A percentile compares a stretch with the other conserved stretches of the same genome.
Conservation (phyloP, 2,888 invertebrate genomes). For the Drosophila colorata region DNA sequence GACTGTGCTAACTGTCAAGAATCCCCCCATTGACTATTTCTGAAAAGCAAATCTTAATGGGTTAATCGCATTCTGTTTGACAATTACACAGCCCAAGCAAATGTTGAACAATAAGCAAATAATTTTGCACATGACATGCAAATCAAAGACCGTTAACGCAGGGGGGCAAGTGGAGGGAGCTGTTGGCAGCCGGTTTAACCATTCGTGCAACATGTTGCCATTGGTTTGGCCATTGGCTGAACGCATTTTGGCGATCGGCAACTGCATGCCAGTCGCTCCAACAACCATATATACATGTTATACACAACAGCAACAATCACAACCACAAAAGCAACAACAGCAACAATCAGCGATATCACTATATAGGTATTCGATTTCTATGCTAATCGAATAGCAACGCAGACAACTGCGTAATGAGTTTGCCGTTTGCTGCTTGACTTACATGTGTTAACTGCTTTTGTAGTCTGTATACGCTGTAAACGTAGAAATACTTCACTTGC, state of each 20-base stretch:
- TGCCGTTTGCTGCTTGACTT: slow-evolving; percentile 63
- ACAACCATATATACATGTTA: slow-evolving; percentile 9
- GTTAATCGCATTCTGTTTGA: slow-evolving; percentile 38
- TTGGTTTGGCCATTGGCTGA: slow-evolving; percentile 28
- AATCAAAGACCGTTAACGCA: slow-evolving; percentile 28
- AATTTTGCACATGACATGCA: slow-evolving; percentile 72
- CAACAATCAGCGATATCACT: slow-evolving; percentile 13
- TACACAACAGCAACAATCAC: neutral
- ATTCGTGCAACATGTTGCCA: slow-evolving; percentile 51
- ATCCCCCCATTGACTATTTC: neutral
- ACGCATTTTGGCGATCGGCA: slow-evolving; percentile 48
- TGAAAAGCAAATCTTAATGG: slow-evolving; percentile 37
- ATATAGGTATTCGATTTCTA: slow-evolving; percentile 63
- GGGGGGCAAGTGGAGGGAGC: neutral
- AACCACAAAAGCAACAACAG: slow-evolving; percentile 5
- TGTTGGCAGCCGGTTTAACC: slow-evolving; percentile 35
- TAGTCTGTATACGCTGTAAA: slow-evolving; percentile 19
- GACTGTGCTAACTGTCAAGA: neutral
- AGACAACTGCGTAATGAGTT: slow-evolving; percentile 73
- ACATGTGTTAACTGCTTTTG: slow-evolving; percentile 54
- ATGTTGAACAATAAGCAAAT: slow-evolving; percentile 66
- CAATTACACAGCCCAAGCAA: slow-evolving; percentile 51
- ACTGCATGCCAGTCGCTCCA: slow-evolving; percentile 18
- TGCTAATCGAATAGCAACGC: slow-evolving; percentile 68
- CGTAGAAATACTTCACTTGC: neutral